phyloP scores from a whole-genome alignment of 1,140 invertebrate genomes.

The Heterodera carotae region DNA sequence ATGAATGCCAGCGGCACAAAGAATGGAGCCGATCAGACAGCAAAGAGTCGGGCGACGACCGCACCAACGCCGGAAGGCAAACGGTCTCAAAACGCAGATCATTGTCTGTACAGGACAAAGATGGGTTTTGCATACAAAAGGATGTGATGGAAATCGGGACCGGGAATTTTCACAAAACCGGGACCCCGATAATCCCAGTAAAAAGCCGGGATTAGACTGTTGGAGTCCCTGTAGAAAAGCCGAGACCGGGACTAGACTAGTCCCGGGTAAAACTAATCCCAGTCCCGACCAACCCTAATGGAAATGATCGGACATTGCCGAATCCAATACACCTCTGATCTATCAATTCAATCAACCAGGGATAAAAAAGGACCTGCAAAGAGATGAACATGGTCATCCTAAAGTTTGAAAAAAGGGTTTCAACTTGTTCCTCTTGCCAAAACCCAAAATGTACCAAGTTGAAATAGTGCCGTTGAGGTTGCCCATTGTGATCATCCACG shows the following conservation, averaged over 20 bases:
- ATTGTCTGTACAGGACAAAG: slow-evolving; percentile 54
- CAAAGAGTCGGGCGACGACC: slow-evolving; percentile 49
- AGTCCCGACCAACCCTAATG: too few relatives aligned
- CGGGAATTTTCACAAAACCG: too few relatives aligned
- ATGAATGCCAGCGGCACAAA: slow-evolving; percentile 50
- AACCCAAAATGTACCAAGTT: slow-evolving; percentile 50
- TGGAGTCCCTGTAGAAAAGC: too few relatives aligned
- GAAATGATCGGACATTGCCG: too few relatives aligned
- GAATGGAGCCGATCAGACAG: slow-evolving; percentile 40
- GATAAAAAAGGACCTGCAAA: neutral
- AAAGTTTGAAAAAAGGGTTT: neutral
- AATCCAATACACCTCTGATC: too few relatives aligned
- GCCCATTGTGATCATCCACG: slow-evolving; percentile 60
- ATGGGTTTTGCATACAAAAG: too few relatives aligned
- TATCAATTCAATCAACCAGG: neutral
- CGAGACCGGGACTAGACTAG: too few relatives aligned
- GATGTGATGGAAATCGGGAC: too few relatives aligned
- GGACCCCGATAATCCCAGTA: too few relatives aligned
- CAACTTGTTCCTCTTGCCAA: too few relatives aligned
- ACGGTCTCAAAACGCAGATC: slow-evolving; percentile 58
- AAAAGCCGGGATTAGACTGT: too few relatives aligned
- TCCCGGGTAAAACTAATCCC: too few relatives aligned
- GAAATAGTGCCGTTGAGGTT: slow-evolving; percentile 62
- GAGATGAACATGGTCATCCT: slow-evolving; percentile 53
- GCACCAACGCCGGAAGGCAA: slow-evolving; percentile 60